A percentile compares a stretch with the other conserved stretches of the same genome.
phyloP scores from a whole-genome alignment of 2,113 vertebrate genomes.

The Scortum barcoo region DNA sequence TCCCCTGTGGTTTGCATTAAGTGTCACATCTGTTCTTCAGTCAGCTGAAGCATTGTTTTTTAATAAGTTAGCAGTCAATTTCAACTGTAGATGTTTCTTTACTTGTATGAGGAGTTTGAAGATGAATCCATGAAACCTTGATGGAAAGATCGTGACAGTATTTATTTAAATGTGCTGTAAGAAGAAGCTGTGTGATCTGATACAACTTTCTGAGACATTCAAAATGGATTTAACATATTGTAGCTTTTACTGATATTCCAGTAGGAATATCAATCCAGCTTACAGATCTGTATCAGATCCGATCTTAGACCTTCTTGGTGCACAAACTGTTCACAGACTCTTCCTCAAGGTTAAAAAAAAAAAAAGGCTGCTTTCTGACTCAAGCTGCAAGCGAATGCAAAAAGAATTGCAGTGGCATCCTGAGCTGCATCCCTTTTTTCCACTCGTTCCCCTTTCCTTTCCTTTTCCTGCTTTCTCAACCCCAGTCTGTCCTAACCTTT shows the following conservation, averaged over 20 bases:
- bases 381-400: conserved; percentile 40
- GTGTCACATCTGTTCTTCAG: conserved; percentile 31
- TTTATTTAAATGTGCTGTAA: neutral
- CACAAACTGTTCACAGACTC: conserved; percentile 10
- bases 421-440: conserved; percentile 32
- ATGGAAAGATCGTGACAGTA: neutral
- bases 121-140: conserved; percentile 11
- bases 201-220: neutral
- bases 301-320: conserved; percentile 11
- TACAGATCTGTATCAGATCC: neutral
- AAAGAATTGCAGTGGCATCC: conserved; percentile 18
- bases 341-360: neutral
- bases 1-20: conserved; percentile 73
- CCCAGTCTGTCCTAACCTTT: conserved; percentile 63
- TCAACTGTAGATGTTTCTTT: conserved; percentile 26
- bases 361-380: conserved; percentile 13
- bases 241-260: neutral
- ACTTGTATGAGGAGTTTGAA: conserved; percentile 28
- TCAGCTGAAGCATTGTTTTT: neutral
- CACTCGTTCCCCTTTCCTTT: conserved; percentile 22
- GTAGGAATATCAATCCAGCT: neutral
- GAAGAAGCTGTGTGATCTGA: conserved; percentile 19
- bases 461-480: conserved; percentile 24
- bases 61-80: neutral
- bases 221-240: neutral